Evolutionary conservation across 2,113 vertebrate species (phyloP).

Genomic region (Ia io): DNA sequence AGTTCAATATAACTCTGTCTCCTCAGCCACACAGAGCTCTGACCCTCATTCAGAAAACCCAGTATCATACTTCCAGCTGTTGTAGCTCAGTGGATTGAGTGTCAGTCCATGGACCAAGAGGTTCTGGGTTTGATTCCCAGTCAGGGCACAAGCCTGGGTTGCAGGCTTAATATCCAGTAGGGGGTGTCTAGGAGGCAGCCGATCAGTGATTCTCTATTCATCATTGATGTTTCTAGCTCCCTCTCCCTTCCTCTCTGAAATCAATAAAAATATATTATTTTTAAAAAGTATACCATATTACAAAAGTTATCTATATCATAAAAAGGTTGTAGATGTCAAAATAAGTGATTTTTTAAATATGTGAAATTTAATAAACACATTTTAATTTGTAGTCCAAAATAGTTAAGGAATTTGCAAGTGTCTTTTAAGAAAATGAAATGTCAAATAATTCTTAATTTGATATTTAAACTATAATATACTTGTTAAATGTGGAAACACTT

Average conservation of each 20-base stretch:
- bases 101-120: too few species aligned
- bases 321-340: not conserved
- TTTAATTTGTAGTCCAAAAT: not conserved
- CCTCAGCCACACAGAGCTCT: not conserved
- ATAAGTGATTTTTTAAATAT: not conserved
- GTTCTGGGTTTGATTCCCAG: too few species aligned
- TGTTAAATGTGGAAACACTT: not conserved
- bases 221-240: too few species aligned
- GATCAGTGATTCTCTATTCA: too few species aligned
- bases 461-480: not conserved
- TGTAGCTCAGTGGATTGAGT: too few species aligned
- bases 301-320: not conserved
- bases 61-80: not conserved
- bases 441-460: not conserved
- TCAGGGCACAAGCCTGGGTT: too few species aligned
- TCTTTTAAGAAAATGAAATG: conserved; percentile 6
- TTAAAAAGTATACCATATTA: too few species aligned
- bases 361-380: not conserved
- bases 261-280: too few species aligned
- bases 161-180: too few species aligned
- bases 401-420: not conserved
- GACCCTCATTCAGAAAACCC: not conserved
- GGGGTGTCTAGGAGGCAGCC: too few species aligned
- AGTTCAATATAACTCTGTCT: not conserved
- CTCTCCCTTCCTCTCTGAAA: too few species aligned